These are phyloP conservation scores for Oedothorax gibbosus DNA, from an alignment of 1,140 invertebrate genomes.

Conservation along the genomic window DNA sequence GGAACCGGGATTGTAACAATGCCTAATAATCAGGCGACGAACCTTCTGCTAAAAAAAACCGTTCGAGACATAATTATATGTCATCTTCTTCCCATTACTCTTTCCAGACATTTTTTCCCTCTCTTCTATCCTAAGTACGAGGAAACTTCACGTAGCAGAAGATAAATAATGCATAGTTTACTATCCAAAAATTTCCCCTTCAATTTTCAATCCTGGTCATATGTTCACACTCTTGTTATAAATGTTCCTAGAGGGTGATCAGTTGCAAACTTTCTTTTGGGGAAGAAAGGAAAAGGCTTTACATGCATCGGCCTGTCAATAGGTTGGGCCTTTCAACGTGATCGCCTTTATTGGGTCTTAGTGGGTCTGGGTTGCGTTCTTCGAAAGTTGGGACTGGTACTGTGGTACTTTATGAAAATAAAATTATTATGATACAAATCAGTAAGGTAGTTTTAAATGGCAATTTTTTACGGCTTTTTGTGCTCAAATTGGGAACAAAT, in stretches of 20 bases:
- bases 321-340: neutral
- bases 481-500: too few species aligned
- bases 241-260: slow-evolving; percentile 48
- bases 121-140: slow-evolving; percentile 26
- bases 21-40: slow-evolving; percentile 47
- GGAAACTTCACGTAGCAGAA: slow-evolving; percentile 39
- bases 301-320: slow-evolving; percentile 51
- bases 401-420: neutral
- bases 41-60: slow-evolving; percentile 25
- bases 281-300: slow-evolving; percentile 12
- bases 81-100: slow-evolving; percentile 57
- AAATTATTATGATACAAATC: too few species aligned
- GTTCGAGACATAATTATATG: slow-evolving; percentile 52
- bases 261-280: slow-evolving; percentile 40
- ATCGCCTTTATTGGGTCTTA: slow-evolving; percentile 14
- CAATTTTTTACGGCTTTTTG: too few species aligned
- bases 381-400: slow-evolving; percentile 25
- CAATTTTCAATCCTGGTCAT: slow-evolving; percentile 40
- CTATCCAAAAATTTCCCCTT: slow-evolving; percentile 43
- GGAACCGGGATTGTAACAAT: slow-evolving; percentile 45
- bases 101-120: slow-evolving; percentile 44
- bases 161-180: slow-evolving; percentile 56
- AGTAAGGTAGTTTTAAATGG: too few species aligned
- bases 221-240: slow-evolving; percentile 52
- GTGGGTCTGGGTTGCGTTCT: neutral